These are phyloP conservation scores for Autographa pulchrina DNA, from an alignment of 2,888 invertebrate genomes.

Conservation along the genomic window DNA sequence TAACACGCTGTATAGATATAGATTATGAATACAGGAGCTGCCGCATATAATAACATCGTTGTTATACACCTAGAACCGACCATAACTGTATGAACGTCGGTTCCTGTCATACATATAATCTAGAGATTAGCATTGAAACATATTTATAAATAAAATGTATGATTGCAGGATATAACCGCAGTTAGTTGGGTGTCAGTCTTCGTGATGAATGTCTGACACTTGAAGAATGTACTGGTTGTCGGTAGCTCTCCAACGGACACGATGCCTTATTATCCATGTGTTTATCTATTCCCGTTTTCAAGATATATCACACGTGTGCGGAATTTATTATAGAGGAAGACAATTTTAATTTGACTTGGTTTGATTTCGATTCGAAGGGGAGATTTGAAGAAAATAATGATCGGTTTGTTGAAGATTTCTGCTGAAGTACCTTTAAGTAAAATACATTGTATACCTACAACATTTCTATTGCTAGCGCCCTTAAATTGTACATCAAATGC, in stretches of 20 bases:
- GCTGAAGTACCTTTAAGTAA: too few species aligned
- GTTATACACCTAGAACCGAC: background rate
- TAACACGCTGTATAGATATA: too few species aligned
- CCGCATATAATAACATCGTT: background rate
- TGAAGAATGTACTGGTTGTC: conserved; percentile 52
- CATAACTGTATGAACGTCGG: background rate
- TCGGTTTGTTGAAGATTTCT: background rate
- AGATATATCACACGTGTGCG: conserved; percentile 44
- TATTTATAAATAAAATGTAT: conserved; percentile 55
- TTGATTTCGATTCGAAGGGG: background rate
- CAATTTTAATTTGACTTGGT: background rate
- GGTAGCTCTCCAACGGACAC: conserved; percentile 40
- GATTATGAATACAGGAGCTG: too few species aligned
- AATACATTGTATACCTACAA: too few species aligned
- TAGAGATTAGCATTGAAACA: conserved; percentile 50
- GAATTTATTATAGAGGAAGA: conserved; percentile 30
- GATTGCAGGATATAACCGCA: conserved; percentile 48
- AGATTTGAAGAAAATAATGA: background rate
- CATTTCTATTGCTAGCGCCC: too few species aligned
- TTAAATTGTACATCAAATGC: too few species aligned
- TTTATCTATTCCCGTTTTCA: conserved; percentile 43
- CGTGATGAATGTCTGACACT: conserved; percentile 54
- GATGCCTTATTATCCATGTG: conserved; percentile 11
- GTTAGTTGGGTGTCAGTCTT: conserved; percentile 49
- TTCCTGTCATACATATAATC: conserved; percentile 10